A percentile compares a stretch with the other conserved stretches of the same genome.
Evolutionary conservation across 2,888 invertebrate genomes (phyloP).

Genomic region (Eledona agricola): DNA sequence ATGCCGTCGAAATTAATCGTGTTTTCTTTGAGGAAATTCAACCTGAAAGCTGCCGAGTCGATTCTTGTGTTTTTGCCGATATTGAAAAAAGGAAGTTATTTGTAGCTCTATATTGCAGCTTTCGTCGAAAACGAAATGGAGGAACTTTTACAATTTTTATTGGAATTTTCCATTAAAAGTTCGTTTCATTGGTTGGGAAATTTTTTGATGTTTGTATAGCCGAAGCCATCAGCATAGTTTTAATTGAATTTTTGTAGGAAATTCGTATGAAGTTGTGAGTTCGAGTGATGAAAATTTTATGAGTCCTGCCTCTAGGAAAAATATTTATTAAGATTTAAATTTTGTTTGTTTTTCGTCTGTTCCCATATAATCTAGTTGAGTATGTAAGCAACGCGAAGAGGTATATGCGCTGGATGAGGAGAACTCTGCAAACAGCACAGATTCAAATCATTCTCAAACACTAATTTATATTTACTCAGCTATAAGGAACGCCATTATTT

Average conservation of each 20-base stretch:
- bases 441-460: conserved; percentile 45
- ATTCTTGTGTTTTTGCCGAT: conserved; percentile 29
- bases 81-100: conserved; percentile 28
- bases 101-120: conserved; percentile 26
- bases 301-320: conserved; percentile 16
- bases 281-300: conserved; percentile 27
- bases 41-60: conserved; percentile 29
- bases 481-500: conserved; percentile 54
- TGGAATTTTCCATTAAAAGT: conserved; percentile 30
- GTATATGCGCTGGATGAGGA: conserved; percentile 13
- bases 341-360: conserved; percentile 34
- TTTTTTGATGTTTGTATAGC: conserved; percentile 16
- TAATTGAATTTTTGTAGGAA: conserved; percentile 11
- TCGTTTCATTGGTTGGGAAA: conserved; percentile 24
- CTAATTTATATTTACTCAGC: conserved; percentile 56
- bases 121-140: conserved; percentile 25
- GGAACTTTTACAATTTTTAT: conserved; percentile 28
- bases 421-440: conserved; percentile 31
- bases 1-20: conserved; percentile 17
- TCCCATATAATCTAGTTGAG: conserved; percentile 34
- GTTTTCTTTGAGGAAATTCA: conserved; percentile 18
- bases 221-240: conserved; percentile 15
- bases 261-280: conserved; percentile 22
- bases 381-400: conserved; percentile 19
- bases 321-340: conserved; percentile 37